Evolutionary conservation across 2,888 invertebrate genomes (phyloP).

Genomic region (Agrotis exclamationis): DNA sequence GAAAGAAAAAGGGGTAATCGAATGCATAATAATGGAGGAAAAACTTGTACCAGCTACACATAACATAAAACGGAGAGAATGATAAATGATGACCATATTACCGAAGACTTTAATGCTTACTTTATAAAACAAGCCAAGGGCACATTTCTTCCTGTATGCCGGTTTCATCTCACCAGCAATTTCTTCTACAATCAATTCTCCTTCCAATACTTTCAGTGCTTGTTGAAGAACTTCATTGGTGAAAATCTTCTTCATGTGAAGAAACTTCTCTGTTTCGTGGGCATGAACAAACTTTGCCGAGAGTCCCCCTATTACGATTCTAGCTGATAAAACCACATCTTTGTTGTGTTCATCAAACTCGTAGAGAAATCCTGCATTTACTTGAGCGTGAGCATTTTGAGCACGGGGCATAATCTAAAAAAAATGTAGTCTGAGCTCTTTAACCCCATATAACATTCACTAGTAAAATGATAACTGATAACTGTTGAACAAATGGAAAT

Average conservation of each 20-base stretch:
- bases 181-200: conserved; percentile 87
- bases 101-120: conserved; percentile 74
- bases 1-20: neutral
- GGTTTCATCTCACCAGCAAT: conserved; percentile 91
- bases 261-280: conserved; percentile 88
- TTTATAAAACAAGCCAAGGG: conserved; percentile 93
- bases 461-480: too few species aligned
- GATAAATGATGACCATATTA: neutral
- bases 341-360: conserved; percentile 81
- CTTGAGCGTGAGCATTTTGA: conserved; percentile 94
- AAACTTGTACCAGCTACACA: neutral
- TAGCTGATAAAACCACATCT: conserved; percentile 83
- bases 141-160: conserved; percentile 91
- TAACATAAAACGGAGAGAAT: too few species aligned
- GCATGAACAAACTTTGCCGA: conserved; percentile 91
- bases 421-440: too few species aligned
- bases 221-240: conserved; percentile 87
- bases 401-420: conserved; percentile 93
- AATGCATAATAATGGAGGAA: neutral
- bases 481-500: too few species aligned
- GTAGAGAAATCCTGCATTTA: conserved; percentile 94
- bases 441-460: too few species aligned
- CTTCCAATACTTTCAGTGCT: conserved; percentile 89
- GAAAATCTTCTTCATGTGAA: conserved; percentile 79
- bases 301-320: conserved; percentile 92